These are phyloP conservation scores for Drosophila willistoni DNA, from an alignment of 1,140 invertebrate species.

Conservation along the genomic window DNA sequence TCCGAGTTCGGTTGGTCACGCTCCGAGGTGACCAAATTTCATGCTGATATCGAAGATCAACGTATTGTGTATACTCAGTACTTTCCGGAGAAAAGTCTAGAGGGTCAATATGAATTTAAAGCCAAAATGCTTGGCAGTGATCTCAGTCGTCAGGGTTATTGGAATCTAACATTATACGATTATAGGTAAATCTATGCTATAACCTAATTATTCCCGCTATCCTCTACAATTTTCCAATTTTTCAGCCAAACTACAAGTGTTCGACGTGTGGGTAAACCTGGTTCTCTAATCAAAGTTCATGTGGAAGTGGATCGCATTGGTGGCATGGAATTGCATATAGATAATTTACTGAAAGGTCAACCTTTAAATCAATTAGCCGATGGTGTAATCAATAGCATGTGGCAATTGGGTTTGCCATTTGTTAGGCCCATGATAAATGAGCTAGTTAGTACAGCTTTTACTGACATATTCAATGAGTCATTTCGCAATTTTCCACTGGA, in stretches of 20 bases:
- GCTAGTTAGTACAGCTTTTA: slow-evolving; percentile 91
- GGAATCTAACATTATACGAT: slow-evolving; percentile 90
- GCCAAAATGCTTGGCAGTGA: slow-evolving; percentile 86
- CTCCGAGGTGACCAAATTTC: slow-evolving; percentile 91
- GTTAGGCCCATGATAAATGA: slow-evolving; percentile 90
- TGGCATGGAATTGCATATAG: slow-evolving; percentile 90
- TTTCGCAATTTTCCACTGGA: slow-evolving; percentile 88
- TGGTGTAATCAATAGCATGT: slow-evolving; percentile 87
- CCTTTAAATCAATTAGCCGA: slow-evolving; percentile 85
- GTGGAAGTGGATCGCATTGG: slow-evolving; percentile 89
- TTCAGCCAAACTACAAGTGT: slow-evolving; percentile 88
- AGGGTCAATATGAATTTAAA: slow-evolving; percentile 88
- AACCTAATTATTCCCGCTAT: neutral
- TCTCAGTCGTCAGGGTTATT: slow-evolving; percentile 87
- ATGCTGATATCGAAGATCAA: slow-evolving; percentile 87
- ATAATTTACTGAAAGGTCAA: slow-evolving; percentile 87
- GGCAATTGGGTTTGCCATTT: slow-evolving; percentile 90
- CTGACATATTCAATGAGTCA: slow-evolving; percentile 90
- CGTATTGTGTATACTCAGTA: slow-evolving; percentile 90
- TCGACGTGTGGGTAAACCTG: slow-evolving; percentile 84
- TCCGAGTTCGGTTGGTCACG: slow-evolving; percentile 90
- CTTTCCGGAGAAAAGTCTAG: slow-evolving; percentile 90
- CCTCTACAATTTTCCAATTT: too few relatives aligned
- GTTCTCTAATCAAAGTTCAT: slow-evolving; percentile 85
- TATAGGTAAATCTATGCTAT: slow-evolving; percentile 79